Conservation (phyloP, 2,113 vertebrate species). For the Indri indri region DNA sequence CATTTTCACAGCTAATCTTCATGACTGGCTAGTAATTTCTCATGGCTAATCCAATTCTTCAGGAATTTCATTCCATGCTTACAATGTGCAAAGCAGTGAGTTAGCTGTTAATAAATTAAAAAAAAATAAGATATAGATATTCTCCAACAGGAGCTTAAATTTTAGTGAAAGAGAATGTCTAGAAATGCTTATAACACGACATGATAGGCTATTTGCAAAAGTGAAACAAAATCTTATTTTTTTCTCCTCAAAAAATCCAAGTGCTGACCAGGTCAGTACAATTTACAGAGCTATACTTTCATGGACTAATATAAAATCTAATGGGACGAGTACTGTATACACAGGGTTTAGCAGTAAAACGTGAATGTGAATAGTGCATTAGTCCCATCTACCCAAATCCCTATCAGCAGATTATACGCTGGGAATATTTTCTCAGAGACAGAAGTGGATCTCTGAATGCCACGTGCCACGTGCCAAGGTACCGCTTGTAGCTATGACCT, state of each 20-base stretch:
- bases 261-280: neutral
- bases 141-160: neutral
- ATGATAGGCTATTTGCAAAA: neutral
- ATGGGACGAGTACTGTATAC: neutral
- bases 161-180: neutral
- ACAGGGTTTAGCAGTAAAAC: neutral
- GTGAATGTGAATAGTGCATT: no score
- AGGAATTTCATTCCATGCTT: neutral
- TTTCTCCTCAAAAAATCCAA: neutral
- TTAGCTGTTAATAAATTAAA: neutral
- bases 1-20: neutral
- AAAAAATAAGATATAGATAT: neutral
- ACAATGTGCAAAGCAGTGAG: neutral
- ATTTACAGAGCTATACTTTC: neutral
- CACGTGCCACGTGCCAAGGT: neutral
- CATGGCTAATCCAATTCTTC: neutral
- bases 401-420: neutral
- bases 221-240: neutral
- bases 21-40: neutral
- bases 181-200: neutral
- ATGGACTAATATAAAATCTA: neutral
- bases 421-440: neutral
- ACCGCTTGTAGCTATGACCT: neutral
- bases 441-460: neutral
- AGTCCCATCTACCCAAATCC: neutral